A percentile compares a stretch with the other conserved stretches of the same genome.
phyloP scores from a whole-genome alignment of 2,113 vertebrate species.

The Nyctereutes procyonoides region DNA sequence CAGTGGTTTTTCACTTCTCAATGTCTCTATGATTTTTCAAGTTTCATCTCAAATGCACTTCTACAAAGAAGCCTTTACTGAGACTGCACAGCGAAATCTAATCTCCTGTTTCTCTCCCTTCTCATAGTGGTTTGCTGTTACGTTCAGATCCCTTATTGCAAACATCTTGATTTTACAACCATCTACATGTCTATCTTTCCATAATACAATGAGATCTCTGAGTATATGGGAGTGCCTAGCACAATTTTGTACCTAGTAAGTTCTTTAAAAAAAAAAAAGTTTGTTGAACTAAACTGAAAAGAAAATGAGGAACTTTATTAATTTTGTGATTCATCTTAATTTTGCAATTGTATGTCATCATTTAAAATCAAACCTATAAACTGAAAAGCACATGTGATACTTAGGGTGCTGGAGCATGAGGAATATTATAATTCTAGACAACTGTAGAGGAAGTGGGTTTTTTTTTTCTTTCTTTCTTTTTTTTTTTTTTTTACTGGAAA shows the following conservation, averaged over 20 bases:
- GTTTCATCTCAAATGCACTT: neutral
- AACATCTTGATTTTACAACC: neutral
- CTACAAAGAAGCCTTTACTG: neutral
- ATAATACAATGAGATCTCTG: neutral
- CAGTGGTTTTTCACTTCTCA: neutral
- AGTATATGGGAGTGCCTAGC: neutral
- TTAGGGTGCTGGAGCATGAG: slow-evolving; percentile 52
- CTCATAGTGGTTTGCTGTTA: neutral
- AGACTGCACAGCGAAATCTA: neutral
- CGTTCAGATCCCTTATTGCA: neutral
- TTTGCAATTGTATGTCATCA: slow-evolving; percentile 49
- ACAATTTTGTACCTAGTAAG: neutral
- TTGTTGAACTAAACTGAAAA: neutral
- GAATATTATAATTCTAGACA: slow-evolving; percentile 57
- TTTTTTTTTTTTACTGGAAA: slow-evolving; percentile 56
- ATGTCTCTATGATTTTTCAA: neutral
- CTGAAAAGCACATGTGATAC: slow-evolving; percentile 29
- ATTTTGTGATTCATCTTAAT: slow-evolving; percentile 48
- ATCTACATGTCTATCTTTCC: neutral
- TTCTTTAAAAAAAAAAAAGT: neutral
- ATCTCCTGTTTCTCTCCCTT: neutral
- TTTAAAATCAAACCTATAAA: slow-evolving; percentile 54
- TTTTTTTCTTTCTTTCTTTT: slow-evolving; percentile 59
- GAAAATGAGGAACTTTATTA: slow-evolving; percentile 20
- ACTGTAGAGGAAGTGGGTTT: slow-evolving; percentile 59